Evolutionary conservation across 2,888 invertebrate species (phyloP).

Genomic region (Hypena proboscidalis): DNA sequence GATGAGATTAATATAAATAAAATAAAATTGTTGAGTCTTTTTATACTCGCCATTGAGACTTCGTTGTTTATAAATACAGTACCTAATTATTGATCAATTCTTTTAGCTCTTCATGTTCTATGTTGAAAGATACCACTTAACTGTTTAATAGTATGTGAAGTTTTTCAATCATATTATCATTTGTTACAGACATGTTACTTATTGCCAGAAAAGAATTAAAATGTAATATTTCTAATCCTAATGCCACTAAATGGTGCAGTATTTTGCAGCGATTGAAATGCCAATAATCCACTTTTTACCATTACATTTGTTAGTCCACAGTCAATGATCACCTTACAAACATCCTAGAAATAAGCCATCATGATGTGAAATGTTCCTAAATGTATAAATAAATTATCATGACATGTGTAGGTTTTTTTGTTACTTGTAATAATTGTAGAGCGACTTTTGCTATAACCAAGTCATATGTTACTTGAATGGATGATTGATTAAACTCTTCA

Average conservation of each 20-base stretch:
- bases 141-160: background rate
- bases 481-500: too few relatives aligned
- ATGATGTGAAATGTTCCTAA: constrained; percentile 41
- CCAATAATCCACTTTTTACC: constrained; percentile 18
- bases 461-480: too few relatives aligned
- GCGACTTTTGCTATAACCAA: constrained; percentile 15
- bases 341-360: constrained; percentile 42
- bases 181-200: too few relatives aligned
- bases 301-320: constrained; percentile 12
- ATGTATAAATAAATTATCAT: constrained; percentile 46
- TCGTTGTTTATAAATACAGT: background rate
- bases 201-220: constrained; percentile 5
- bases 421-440: constrained; percentile 10
- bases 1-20: too few relatives aligned
- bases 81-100: background rate
- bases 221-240: constrained; percentile 8
- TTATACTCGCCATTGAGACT: constrained; percentile 1
- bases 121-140: background rate
- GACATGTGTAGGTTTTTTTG: constrained; percentile 31
- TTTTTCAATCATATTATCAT: background rate
- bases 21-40: too few relatives aligned
- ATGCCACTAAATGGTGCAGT: background rate
- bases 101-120: background rate
- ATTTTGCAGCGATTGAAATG: constrained; percentile 11
- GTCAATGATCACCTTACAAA: constrained; percentile 13